A percentile compares a stretch with the other conserved stretches of the same genome.
Evolutionary conservation across 64 coral and sea anemone species (phyloP).

Genomic region (Cladopsammia gracilis): DNA sequence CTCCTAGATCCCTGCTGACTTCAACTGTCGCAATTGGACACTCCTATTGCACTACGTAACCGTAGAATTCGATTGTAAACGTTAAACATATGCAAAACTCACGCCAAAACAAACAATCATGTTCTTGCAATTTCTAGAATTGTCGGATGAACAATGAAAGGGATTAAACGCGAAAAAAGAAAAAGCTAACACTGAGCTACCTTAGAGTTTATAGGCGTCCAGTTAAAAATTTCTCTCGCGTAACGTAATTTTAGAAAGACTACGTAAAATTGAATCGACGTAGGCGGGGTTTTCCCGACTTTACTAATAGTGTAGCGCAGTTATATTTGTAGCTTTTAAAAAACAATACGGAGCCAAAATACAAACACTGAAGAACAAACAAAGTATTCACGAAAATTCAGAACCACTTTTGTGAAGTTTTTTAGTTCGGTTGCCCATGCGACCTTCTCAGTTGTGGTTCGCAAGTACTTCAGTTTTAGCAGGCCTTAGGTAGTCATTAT

Average conservation of each 20-base stretch:
- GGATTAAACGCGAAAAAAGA: neutral
- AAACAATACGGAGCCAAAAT: neutral
- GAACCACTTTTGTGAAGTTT: neutral
- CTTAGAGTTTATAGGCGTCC: neutral
- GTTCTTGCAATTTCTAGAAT: neutral
- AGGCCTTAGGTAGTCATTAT: too few relatives aligned
- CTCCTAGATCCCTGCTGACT: too few relatives aligned
- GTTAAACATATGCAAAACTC: neutral
- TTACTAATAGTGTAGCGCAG: too few relatives aligned
- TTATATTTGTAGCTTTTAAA: neutral
- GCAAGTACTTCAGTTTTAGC: too few relatives aligned
- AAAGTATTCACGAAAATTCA: neutral
- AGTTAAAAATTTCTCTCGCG: neutral
- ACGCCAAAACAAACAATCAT: constrained; percentile 14
- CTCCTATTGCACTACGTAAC: too few relatives aligned
- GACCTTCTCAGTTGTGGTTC: too few relatives aligned
- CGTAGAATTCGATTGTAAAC: too few relatives aligned
- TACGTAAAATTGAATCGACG: neutral
- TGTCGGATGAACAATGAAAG: neutral
- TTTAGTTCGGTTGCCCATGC: neutral
- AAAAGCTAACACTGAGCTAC: neutral
- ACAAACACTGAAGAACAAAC: neutral
- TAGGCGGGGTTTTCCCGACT: constrained; percentile 1
- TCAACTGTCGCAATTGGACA: too few relatives aligned
- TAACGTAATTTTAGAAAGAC: neutral